phyloP scores from a whole-genome alignment of 53 echinoderm and acorn worm species.

The Henricia sp. region DNA sequence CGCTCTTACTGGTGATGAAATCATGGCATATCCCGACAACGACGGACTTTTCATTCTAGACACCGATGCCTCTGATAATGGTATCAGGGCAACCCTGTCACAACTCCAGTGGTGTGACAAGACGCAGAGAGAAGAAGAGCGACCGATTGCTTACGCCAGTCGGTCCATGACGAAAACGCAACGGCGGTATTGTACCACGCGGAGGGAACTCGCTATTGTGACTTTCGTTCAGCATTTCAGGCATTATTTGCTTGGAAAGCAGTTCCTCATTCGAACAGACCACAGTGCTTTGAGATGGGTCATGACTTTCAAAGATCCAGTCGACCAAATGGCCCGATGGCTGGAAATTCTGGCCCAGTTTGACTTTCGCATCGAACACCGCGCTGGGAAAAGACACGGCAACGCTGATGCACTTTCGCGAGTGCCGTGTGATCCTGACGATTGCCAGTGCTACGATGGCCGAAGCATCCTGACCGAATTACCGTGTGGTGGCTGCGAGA shows the following conservation, averaged over 20 bases:
- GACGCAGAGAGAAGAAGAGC: slow-evolving; percentile 62
- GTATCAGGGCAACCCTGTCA: slow-evolving; percentile 63
- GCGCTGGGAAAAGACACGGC: slow-evolving; percentile 49
- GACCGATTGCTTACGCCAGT: slow-evolving; percentile 70
- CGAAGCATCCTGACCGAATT: slow-evolving; percentile 36
- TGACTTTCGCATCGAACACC: slow-evolving; percentile 57
- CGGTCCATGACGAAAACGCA: slow-evolving; percentile 51
- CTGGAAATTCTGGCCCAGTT: slow-evolving; percentile 58
- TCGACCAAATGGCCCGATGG: slow-evolving; percentile 71
- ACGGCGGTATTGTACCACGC: too few relatives aligned
- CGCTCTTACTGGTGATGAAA: slow-evolving; percentile 43
- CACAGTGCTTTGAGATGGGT: slow-evolving; percentile 61
- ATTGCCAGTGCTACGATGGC: slow-evolving; percentile 52
- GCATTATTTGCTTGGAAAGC: slow-evolving; percentile 72
- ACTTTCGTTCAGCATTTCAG: slow-evolving; percentile 63
- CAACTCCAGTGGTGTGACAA: slow-evolving; percentile 68
- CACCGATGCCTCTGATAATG: slow-evolving; percentile 71
- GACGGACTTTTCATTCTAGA: slow-evolving; percentile 63
- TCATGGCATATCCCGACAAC: slow-evolving; percentile 60
- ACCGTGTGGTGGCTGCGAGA: slow-evolving; percentile 67
- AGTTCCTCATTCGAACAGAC: slow-evolving; percentile 65
- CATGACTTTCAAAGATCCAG: slow-evolving; percentile 62
- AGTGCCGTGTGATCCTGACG: slow-evolving; percentile 43
- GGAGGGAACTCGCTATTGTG: slow-evolving; percentile 66
- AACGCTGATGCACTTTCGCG: slow-evolving; percentile 54